Evolutionary conservation across 2,888 invertebrate species (phyloP), one percentile per base, ranked within the genome.

Genomic region (Lasioglossum morio): DNA sequence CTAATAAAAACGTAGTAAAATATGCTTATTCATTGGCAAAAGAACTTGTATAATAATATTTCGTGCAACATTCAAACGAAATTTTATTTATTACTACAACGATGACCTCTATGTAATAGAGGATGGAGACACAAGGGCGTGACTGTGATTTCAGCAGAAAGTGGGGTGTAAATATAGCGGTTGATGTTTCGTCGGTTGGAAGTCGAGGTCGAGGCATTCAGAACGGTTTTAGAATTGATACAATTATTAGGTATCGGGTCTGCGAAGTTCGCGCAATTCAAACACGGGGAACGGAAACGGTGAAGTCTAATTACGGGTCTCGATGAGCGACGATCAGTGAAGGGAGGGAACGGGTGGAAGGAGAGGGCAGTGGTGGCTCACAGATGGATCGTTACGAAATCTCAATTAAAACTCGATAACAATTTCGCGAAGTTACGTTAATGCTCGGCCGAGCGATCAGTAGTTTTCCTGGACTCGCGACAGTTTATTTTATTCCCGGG

Each of bases 341-440:
- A 4, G n/a, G n/a, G 8, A 12, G n/a, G 12, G 14, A 1, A 14
- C 4, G 4, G 37, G 34, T 43, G 23, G 3, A 0, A 2, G 16
- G 1, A 7, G 7, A 5, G 37, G 23, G 1, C 10, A 23, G 23
- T 12, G 34, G 37, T 30, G 19, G 70, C 34, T 37, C 43, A 16
- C n/a, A 37, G 78, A 63, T 66, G 34, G 79, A 66, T 82, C 87
- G 79, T 87, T 82, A 78, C 77, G 75, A 83, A 78, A 77, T 80
- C 82, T 86, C 80, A 82, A 77, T 86, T 86, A 86, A 87, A 87
- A 87, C 82, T 86, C 83, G 79, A 83, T 86, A 86, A 82, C 77
- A 86, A 86, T 87, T 86, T 82, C 66, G 57, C 72, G 53, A 82
- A 87, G 82, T 82, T 86, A 80, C 82, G 79, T 83, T 83, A 86